A percentile compares a stretch with the other conserved stretches of the same genome.
These are phyloP conservation scores for Gallinago stenura DNA, from an alignment of 2,797 vertebrate genomes.

Conservation along the genomic window DNA sequence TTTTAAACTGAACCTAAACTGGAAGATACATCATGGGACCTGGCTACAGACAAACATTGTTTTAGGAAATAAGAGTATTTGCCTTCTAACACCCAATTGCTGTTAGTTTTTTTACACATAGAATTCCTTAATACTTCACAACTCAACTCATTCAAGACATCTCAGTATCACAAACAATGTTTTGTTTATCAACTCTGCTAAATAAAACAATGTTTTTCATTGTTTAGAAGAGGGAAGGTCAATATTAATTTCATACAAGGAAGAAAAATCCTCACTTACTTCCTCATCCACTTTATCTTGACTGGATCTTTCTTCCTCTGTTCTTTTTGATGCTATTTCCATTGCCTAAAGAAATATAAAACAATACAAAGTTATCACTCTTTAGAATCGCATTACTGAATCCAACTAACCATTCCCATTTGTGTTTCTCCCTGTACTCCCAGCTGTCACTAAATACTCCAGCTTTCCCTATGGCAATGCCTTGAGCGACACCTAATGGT, in stretches of 20 bases:
- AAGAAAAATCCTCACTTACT: slow-evolving; percentile 66
- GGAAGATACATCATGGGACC: background rate
- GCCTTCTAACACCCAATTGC: background rate
- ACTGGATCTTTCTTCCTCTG: slow-evolving; percentile 88
- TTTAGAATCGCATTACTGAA: background rate
- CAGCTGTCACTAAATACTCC: background rate
- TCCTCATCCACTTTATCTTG: slow-evolving; percentile 94
- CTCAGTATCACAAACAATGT: too few species aligned
- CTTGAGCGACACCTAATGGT: slow-evolving; percentile 12
- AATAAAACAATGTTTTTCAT: too few species aligned
- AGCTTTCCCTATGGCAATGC: background rate
- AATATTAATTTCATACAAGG: background rate
- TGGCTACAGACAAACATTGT: background rate
- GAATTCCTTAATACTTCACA: background rate
- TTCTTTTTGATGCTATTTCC: slow-evolving; percentile 88
- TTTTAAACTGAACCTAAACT: background rate
- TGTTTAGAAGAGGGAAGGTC: background rate
- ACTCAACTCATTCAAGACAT: too few species aligned
- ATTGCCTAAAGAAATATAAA: slow-evolving; percentile 84
- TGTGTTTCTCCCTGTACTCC: background rate
- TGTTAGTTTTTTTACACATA: background rate
- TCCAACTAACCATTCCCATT: background rate
- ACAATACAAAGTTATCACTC: slow-evolving; percentile 15
- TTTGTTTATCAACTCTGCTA: too few species aligned
- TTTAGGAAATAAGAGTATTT: background rate